Evolutionary conservation across 2,797 vertebrate genomes (phyloP).

Genomic region (Enteromius treurensis): DNA sequence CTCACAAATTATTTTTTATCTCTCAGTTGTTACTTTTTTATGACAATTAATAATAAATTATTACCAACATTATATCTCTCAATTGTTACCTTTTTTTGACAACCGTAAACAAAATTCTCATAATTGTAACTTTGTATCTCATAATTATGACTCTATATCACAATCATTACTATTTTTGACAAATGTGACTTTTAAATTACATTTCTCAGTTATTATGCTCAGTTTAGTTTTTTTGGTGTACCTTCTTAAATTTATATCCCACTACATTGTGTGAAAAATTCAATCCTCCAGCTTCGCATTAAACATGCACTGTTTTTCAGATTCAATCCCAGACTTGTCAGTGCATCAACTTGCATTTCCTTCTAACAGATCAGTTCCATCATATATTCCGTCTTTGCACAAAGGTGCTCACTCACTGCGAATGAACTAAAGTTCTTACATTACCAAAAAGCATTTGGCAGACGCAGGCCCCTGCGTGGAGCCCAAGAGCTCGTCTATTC

Average conservation of each 20-base stretch:
- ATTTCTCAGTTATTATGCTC: conserved; percentile 35
- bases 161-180: background rate
- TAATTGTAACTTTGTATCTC: background rate
- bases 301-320: conserved; percentile 13
- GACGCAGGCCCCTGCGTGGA: background rate
- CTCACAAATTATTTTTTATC: background rate
- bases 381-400: conserved; percentile 17
- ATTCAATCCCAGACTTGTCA: background rate
- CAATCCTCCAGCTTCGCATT: conserved; percentile 6
- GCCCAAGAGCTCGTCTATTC: background rate
- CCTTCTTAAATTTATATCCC: background rate
- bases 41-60: background rate
- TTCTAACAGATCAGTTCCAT: background rate
- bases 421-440: background rate
- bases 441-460: background rate
- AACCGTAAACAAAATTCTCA: background rate
- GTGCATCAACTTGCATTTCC: background rate
- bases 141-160: background rate
- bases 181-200: background rate
- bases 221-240: background rate
- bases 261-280: background rate
- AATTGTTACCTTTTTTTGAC: background rate
- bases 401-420: conserved; percentile 19
- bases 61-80: background rate
- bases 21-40: background rate